phyloP scores from a whole-genome alignment of 2,113 vertebrate genomes.

The Pagrus major region DNA sequence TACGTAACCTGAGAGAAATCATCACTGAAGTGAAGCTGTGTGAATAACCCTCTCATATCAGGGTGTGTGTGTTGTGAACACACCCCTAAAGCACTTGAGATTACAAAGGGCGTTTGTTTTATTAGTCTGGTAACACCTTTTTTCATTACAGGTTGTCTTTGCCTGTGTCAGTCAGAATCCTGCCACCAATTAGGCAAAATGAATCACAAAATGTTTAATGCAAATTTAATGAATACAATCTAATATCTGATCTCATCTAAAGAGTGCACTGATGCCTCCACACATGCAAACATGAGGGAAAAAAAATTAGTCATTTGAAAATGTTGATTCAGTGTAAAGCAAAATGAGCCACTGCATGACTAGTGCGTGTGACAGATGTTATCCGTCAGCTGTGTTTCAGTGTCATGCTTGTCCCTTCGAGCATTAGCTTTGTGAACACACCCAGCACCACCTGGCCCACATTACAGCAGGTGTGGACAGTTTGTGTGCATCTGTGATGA shows the following conservation, averaged over 20 bases:
- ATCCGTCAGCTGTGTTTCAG: conserved; percentile 7
- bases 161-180: neutral
- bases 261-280: neutral
- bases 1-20: neutral
- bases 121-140: conserved; percentile 25
- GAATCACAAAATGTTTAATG: no score
- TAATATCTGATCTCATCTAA: no score
- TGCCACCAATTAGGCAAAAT: neutral
- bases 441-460: neutral
- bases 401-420: neutral
- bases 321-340: neutral
- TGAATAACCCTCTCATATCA: conserved; percentile 3
- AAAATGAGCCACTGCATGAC: neutral
- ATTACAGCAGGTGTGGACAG: conserved; percentile 10
- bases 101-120: conserved; percentile 49
- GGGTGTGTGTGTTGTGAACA: conserved; percentile 1
- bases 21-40: neutral
- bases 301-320: neutral
- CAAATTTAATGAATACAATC: neutral
- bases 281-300: neutral
- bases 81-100: conserved; percentile 37
- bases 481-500: neutral
- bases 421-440: conserved; percentile 18
- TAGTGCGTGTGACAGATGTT: neutral
- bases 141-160: neutral